Percentiles rank a stretch among this genome's conserved stretches.
Conservation (phyloP, 2,888 invertebrate species). For the Nasonovia ribisnigri region DNA sequence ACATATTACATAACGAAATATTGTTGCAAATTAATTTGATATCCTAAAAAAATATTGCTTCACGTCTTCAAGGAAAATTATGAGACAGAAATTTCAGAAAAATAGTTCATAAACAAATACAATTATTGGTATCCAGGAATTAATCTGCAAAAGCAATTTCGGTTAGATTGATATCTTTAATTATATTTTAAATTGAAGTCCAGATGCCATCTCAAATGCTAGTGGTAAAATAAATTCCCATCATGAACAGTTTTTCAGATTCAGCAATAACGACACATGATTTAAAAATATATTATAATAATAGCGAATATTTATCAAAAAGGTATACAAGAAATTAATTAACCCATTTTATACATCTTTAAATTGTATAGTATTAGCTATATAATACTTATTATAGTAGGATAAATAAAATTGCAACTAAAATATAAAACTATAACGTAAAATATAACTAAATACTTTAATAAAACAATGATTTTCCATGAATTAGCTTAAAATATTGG, state of each 20-base stretch:
- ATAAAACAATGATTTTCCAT: not conserved
- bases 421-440: not conserved
- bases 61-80: not conserved
- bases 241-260: not conserved
- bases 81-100: not conserved
- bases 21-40: not conserved
- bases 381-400: not conserved
- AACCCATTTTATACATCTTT: not conserved
- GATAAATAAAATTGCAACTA: not conserved
- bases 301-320: not conserved
- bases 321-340: not conserved
- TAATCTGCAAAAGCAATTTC: not conserved
- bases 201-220: not conserved
- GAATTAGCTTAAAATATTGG: not conserved
- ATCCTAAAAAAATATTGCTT: not conserved
- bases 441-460: not conserved
- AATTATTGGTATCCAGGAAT: not conserved
- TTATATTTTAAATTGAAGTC: not conserved
- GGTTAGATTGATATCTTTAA: not conserved
- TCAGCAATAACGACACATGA: not conserved
- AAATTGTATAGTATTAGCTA: not conserved
- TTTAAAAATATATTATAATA: not conserved
- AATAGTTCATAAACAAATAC: not conserved
- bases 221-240: not conserved
- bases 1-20: not conserved